Conservation (phyloP, 2,797 vertebrate species). For the Sebastes hubbsi region DNA sequence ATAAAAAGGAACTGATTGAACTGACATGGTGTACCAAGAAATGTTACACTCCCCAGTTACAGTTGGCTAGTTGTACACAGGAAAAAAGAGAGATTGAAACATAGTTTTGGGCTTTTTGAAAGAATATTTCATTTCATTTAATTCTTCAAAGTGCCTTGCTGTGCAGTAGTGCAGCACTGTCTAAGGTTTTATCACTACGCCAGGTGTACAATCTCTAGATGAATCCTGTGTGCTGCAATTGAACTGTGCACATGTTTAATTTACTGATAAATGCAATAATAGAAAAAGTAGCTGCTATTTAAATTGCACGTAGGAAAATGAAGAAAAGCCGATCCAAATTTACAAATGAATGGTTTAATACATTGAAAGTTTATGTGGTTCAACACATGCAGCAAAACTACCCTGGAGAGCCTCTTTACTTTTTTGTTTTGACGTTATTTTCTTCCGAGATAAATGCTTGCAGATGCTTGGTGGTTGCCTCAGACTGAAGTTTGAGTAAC, state of each 20-base stretch:
- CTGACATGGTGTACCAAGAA: not conserved
- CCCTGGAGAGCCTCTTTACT: conserved; percentile 50
- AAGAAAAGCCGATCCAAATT: conserved; percentile 21
- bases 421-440: conserved; percentile 51
- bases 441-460: conserved; percentile 63
- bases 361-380: conserved; percentile 55
- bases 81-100: not conserved
- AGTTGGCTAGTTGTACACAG: not conserved
- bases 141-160: not conserved
- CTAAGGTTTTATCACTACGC: not conserved
- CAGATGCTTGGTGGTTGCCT: conserved; percentile 73
- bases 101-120: not conserved
- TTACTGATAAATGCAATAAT: conserved; percentile 28
- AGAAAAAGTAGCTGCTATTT: conserved; percentile 1
- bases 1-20: conserved; percentile 6
- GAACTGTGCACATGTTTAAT: conserved; percentile 6
- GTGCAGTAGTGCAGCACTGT: not conserved
- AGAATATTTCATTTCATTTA: not conserved
- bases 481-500: conserved; percentile 48
- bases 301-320: not conserved
- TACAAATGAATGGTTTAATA: conserved; percentile 42
- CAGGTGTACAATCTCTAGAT: not conserved
- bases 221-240: not conserved
- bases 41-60: not conserved
- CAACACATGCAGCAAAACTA: conserved; percentile 54